Conservation (phyloP, 2,797 vertebrate species). For the Acipenser ruthenus region DNA sequence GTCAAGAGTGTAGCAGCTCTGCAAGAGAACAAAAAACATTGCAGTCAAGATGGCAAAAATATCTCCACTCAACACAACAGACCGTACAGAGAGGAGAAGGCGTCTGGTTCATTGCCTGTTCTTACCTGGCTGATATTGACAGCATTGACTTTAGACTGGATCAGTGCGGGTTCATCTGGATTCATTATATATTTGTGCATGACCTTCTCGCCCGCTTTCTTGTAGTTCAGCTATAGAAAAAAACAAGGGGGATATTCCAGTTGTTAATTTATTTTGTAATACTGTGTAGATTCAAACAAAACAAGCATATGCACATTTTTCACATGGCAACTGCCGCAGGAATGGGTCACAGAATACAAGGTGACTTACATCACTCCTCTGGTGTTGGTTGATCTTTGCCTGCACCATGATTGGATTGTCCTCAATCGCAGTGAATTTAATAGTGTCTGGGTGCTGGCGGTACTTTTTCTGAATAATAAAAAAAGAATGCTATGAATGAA, state of each 20-base stretch:
- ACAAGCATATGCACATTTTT: neutral
- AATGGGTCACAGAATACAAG: neutral
- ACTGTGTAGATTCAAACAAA: neutral
- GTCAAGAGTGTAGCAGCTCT: constrained; percentile 78
- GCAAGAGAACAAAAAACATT: constrained; percentile 34
- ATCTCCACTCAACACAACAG: neutral
- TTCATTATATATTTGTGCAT: constrained; percentile 88
- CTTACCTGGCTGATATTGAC: constrained; percentile 87
- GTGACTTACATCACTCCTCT: constrained; percentile 80
- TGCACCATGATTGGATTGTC: constrained; percentile 78
- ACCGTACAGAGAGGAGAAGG: neutral
- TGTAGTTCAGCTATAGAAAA: constrained; percentile 70
- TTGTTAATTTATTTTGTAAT: neutral
- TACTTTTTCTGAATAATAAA: constrained; percentile 70
- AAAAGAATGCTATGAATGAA: no score
- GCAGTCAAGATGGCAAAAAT: neutral
- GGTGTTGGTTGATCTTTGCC: constrained; percentile 80
- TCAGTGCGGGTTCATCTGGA: constrained; percentile 76
- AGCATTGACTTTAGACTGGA: constrained; percentile 88
- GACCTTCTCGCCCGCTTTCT: constrained; percentile 78
- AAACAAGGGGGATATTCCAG: neutral
- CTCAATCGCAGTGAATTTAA: constrained; percentile 79
- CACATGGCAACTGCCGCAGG: neutral
- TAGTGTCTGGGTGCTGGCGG: constrained; percentile 71
- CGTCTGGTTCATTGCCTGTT: neutral